Base-by-base conservation (phyloP, 2,888 invertebrate species). In the Patella pellucida region DNA sequence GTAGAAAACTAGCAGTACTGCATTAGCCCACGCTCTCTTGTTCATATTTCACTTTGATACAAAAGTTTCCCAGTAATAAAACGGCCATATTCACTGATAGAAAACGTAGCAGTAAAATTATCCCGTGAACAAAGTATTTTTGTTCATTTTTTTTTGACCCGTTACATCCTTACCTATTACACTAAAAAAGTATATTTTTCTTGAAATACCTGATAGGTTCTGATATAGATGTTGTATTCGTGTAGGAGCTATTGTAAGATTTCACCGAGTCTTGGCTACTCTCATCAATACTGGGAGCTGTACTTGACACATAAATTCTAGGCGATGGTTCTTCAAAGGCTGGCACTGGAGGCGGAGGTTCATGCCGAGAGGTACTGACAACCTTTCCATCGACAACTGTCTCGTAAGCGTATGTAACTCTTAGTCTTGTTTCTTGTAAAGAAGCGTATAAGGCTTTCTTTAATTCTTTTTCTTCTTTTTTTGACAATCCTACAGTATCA, bases 391-490 rank as follows among this genome's bases (percentile, higher is more conserved):
- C 62, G 11, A 62, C 23, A 19, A 62, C 62, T 62, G 19, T 62
- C 14, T 62, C 62, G 14, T 62, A 62, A 23, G 62, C 23, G 23
- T 62, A 62, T 0, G 62, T 62, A 14, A 62, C 62, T 62, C 23
- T 62, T 62, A 62, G 14, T 72, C 75, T 78, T 5, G 83, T 85
- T 74, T 90, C 89, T 78, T 91, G 89, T 16, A 91, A 83, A 0
- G 91, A 91, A 4, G 90, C 90, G 83, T 91, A 91, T 71, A 91
- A 79, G 1, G 91, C 91, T 78, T 87, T 90, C 79, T 91, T 90
- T 73, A 91, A 80, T 71, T 91, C 90, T 51, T 86, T 86, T 78
- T 91, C 91, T 74, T 91, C 91, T 75, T 84, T 84, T 88, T 91
- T 89, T 23, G 90, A 89, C 62, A 91, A 76, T 7, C 90, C 91